A percentile compares a stretch with the other conserved stretches of the same genome.
Conservation (phyloP, 2,113 vertebrate genomes). For the Pteropus alecto region DNA sequence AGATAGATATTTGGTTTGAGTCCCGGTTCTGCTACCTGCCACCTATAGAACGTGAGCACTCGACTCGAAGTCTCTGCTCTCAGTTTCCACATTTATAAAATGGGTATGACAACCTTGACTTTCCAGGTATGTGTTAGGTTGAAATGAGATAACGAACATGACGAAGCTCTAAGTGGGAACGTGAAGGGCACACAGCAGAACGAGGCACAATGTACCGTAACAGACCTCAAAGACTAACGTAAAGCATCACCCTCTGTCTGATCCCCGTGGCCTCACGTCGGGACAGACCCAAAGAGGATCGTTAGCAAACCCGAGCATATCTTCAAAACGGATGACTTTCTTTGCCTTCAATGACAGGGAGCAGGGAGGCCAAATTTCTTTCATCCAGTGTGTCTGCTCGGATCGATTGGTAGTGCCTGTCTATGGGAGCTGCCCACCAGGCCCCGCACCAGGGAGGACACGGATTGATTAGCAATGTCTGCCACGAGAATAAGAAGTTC, state of each 20-base stretch:
- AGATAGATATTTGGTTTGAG: not conserved
- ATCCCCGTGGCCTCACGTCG: not conserved
- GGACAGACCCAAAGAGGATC: not conserved
- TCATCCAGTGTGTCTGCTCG: not conserved
- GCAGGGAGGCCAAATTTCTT: not conserved
- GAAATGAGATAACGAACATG: not conserved
- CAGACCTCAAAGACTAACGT: not conserved
- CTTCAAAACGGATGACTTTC: not conserved
- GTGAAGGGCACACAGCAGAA: not conserved
- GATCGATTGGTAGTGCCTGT: not conserved
- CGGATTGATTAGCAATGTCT: not conserved
- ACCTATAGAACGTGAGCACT: not conserved
- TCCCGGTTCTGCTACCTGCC: not conserved
- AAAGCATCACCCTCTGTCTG: not conserved
- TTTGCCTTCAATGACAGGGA: not conserved
- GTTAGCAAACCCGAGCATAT: not conserved
- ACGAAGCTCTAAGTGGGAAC: not conserved
- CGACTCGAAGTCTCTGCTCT: not conserved
- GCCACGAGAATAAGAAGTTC: not conserved
- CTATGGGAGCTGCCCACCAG: not conserved
- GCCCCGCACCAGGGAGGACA: not conserved
- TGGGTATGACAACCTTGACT: not conserved
- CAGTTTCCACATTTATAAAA: not conserved
- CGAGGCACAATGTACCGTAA: rapidly evolving
- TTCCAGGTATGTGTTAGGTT: not conserved